Evolutionary conservation across 2,888 invertebrate species (phyloP).

Genomic region (Nemotelus nigrinus): DNA sequence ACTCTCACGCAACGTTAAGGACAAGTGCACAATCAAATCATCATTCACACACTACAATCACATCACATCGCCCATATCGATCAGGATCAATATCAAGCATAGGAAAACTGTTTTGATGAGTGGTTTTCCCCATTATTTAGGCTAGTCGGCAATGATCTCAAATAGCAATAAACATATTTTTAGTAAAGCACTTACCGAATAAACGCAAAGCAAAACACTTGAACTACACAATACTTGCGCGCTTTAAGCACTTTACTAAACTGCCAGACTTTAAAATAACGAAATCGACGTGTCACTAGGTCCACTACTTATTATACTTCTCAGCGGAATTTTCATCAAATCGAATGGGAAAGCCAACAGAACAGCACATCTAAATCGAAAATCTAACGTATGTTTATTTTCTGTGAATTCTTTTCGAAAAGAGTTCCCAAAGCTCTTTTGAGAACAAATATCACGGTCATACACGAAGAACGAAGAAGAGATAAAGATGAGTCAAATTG

Average conservation of each 20-base stretch:
- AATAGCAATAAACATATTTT: not conserved
- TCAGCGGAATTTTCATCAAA: slow-evolving; percentile 21
- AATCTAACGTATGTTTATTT: no score
- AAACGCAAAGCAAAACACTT: slow-evolving; percentile 52
- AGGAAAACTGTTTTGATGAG: no score
- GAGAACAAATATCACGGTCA: slow-evolving; percentile 36
- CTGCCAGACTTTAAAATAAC: slow-evolving; percentile 43
- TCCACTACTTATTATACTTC: slow-evolving; percentile 45
- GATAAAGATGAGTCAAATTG: not conserved
- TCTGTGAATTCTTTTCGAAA: no score
- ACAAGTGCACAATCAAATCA: no score
- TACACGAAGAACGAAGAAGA: not conserved
- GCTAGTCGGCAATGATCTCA: no score
- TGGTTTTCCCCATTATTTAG: no score
- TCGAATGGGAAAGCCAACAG: slow-evolving; percentile 24
- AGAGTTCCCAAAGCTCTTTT: slow-evolving; percentile 24
- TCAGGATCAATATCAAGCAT: no score
- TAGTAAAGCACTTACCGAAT: slow-evolving; percentile 47
- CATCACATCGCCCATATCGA: no score
- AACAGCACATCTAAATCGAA: slow-evolving; percentile 11
- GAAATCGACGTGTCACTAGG: slow-evolving; percentile 48
- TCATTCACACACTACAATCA: no score
- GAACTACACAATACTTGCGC: slow-evolving; percentile 53
- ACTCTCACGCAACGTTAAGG: not conserved
- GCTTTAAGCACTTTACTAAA: slow-evolving; percentile 55